phyloP scores from a whole-genome alignment of 2,113 vertebrate genomes.

The Phrynosoma blainvillii region DNA sequence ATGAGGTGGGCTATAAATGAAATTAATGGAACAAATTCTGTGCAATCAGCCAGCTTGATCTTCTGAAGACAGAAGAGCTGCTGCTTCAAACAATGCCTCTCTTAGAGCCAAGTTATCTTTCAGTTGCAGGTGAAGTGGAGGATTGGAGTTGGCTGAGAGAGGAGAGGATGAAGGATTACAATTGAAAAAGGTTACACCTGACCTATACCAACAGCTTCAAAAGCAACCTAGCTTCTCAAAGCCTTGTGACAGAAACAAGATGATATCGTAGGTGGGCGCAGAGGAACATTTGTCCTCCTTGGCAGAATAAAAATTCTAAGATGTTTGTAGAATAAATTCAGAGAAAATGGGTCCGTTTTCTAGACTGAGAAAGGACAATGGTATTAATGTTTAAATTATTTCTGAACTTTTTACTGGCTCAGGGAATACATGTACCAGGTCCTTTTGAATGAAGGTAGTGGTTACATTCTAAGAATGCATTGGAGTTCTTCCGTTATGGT shows the following conservation, averaged over 20 bases:
- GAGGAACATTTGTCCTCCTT: background rate
- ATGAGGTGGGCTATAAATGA: conserved; percentile 6
- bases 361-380: background rate
- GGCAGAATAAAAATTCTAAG: background rate
- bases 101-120: background rate
- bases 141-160: background rate
- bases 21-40: background rate
- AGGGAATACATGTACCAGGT: background rate
- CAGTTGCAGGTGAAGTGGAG: background rate
- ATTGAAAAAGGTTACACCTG: background rate
- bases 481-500: background rate
- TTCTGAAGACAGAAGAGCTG: background rate
- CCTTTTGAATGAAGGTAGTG: background rate
- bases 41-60: background rate
- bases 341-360: background rate
- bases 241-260: background rate
- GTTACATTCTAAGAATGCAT: background rate
- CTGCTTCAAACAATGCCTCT: background rate
- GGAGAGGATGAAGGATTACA: background rate
- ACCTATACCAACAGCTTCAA: background rate
- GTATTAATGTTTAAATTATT: background rate
- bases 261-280: background rate
- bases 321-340: background rate
- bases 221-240: background rate
- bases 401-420: background rate